Conservation (phyloP, 2,888 invertebrate species). For the Malthinus seriepunctatus region DNA sequence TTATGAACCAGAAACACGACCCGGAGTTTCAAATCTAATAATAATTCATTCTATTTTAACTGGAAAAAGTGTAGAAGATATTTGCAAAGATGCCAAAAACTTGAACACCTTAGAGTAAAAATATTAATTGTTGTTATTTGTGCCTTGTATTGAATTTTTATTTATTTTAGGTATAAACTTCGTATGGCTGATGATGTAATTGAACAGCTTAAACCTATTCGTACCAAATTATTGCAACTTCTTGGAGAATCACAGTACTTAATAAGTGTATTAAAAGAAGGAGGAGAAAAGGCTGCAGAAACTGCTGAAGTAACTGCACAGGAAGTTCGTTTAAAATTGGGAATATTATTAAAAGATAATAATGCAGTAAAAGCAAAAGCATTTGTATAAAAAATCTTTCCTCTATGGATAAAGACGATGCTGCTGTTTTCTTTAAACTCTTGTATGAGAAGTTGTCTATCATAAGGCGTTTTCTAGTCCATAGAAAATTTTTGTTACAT, state of each 20-base stretch:
- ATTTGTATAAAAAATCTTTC: too few species aligned
- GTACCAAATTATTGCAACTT: conserved; percentile 61
- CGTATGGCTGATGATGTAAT: conserved; percentile 73
- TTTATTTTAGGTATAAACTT: conserved; percentile 66
- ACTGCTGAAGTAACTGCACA: conserved; percentile 61
- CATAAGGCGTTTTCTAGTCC: too few species aligned
- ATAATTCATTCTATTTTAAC: conserved; percentile 78
- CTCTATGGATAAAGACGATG: too few species aligned
- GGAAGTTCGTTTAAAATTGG: conserved; percentile 63
- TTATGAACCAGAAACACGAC: conserved; percentile 76
- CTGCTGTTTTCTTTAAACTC: too few species aligned
- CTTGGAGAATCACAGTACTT: conserved; percentile 66
- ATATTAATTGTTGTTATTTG: conserved; percentile 30
- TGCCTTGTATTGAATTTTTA: conserved; percentile 7
- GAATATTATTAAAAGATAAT: conserved; percentile 38
- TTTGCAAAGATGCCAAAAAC: conserved; percentile 65
- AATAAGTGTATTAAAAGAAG: conserved; percentile 62
- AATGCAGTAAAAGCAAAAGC: too few species aligned
- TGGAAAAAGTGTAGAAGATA: conserved; percentile 67
- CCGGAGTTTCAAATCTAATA: conserved; percentile 90
- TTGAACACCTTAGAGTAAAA: conserved; percentile 75
- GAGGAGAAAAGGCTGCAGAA: conserved; percentile 59
- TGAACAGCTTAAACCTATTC: conserved; percentile 71
- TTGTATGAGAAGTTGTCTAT: too few species aligned
- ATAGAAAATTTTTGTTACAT: too few species aligned